phyloP scores from a whole-genome alignment of 1,140 invertebrate genomes.

The Thaumatotibia leucotreta region DNA sequence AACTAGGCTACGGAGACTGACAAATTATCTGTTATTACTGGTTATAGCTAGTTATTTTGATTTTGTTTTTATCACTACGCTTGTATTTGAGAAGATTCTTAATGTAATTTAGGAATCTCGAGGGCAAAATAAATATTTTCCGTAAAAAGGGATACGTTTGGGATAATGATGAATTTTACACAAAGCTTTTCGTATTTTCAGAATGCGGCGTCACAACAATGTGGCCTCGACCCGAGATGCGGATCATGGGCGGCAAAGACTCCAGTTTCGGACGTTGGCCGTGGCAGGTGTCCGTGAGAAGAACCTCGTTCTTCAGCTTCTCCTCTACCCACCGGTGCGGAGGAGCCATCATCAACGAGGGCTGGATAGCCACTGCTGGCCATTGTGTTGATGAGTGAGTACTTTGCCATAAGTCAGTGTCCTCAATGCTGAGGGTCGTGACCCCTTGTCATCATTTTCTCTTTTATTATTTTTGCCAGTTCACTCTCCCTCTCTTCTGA shows the following conservation, averaged over 20 bases:
- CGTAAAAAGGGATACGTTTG: not conserved
- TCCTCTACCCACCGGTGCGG: slow-evolving; percentile 95
- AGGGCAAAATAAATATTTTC: too few relatives aligned
- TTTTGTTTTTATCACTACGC: too few relatives aligned
- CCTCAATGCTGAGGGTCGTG: too few relatives aligned
- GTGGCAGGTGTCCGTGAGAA: slow-evolving; percentile 94
- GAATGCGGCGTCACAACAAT: slow-evolving; percentile 89
- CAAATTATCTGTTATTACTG: too few relatives aligned
- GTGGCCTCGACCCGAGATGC: slow-evolving; percentile 85
- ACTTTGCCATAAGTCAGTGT: too few relatives aligned
- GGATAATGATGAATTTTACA: not conserved
- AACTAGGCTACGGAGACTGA: too few relatives aligned
- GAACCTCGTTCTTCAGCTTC: slow-evolving; percentile 95
- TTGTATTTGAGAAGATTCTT: too few relatives aligned
- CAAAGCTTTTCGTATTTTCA: slow-evolving; percentile 52
- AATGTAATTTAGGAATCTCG: too few relatives aligned
- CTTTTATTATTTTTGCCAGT: too few relatives aligned
- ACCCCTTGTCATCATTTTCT: too few relatives aligned
- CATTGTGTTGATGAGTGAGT: slow-evolving; percentile 83
- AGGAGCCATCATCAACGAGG: slow-evolving; percentile 94
- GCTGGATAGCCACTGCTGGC: slow-evolving; percentile 96
- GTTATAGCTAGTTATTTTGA: too few relatives aligned
- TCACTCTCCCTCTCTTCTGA: too few relatives aligned
- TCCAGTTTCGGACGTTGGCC: slow-evolving; percentile 94
- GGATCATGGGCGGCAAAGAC: slow-evolving; percentile 94